Conservation (phyloP, 2,797 vertebrate species). For the Hypotaenidia okinawae region DNA sequence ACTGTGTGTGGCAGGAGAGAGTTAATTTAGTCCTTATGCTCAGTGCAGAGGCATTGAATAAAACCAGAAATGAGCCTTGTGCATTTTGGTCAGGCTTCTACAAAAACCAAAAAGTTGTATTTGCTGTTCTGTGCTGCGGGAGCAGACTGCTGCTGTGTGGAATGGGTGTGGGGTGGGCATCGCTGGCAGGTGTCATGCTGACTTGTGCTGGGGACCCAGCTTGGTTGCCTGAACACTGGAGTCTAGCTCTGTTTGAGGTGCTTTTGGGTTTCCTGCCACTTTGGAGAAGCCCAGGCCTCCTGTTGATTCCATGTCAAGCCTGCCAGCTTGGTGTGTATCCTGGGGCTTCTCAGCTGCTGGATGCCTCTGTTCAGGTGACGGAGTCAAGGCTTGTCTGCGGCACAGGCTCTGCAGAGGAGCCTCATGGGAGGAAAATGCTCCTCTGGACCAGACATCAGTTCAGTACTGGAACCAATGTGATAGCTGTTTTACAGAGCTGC, state of each 20-base stretch:
- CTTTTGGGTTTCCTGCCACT: background rate
- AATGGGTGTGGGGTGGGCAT: background rate
- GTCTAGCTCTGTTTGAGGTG: background rate
- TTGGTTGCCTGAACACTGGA: background rate
- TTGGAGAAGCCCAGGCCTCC: background rate
- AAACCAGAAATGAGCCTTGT: background rate
- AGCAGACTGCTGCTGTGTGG: background rate
- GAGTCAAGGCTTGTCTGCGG: background rate
- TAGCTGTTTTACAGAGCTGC: background rate
- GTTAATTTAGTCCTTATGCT: background rate
- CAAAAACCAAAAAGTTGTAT: background rate
- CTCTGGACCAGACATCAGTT: background rate
- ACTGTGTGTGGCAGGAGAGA: fast-evolving
- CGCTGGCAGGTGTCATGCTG: background rate
- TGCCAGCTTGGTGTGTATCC: background rate
- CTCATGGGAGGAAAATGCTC: background rate
- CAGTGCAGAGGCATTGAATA: background rate
- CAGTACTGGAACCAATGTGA: background rate
- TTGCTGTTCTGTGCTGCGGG: background rate
- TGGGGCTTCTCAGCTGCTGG: background rate
- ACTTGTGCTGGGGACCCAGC: too few relatives aligned
- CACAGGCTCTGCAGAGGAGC: background rate
- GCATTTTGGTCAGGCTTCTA: background rate
- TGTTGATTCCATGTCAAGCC: background rate
- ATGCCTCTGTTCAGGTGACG: background rate